Conservation (phyloP, 2,888 invertebrate genomes). For the Acanthosepion esculentum region DNA sequence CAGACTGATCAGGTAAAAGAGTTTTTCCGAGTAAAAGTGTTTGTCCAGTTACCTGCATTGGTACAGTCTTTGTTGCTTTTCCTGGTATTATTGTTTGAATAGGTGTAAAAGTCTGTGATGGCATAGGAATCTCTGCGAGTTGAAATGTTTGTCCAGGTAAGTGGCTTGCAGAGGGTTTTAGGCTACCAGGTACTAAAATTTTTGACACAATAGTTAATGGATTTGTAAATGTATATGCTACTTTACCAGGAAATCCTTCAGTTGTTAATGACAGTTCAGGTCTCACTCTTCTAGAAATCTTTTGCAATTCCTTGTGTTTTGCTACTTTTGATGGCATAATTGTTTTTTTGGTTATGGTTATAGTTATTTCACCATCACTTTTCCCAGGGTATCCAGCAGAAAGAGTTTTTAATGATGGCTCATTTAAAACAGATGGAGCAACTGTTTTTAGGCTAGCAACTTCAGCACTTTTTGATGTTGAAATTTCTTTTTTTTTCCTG, state of each 20-base stretch:
- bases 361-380: too few relatives aligned
- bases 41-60: too few relatives aligned
- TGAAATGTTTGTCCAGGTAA: not conserved
- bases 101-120: not conserved
- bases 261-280: too few relatives aligned
- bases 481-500: not conserved
- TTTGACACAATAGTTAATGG: too few relatives aligned
- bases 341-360: not conserved
- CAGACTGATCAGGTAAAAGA: not conserved
- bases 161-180: not conserved
- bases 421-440: too few relatives aligned
- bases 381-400: too few relatives aligned
- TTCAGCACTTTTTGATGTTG: not conserved
- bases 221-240: too few relatives aligned
- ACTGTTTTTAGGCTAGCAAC: too few relatives aligned
- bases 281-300: too few relatives aligned
- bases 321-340: not conserved
- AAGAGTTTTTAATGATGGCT: too few relatives aligned
- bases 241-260: too few relatives aligned
- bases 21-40: not conserved
- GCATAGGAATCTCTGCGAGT: not conserved
- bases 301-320: not conserved
- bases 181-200: too few relatives aligned
- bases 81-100: not conserved
- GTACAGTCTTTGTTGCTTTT: not conserved